A percentile compares a stretch with the other conserved stretches of the same genome.
These are phyloP conservation scores for Platichthys flesus DNA, from an alignment of 2,113 vertebrate species.

Conservation along the genomic window DNA sequence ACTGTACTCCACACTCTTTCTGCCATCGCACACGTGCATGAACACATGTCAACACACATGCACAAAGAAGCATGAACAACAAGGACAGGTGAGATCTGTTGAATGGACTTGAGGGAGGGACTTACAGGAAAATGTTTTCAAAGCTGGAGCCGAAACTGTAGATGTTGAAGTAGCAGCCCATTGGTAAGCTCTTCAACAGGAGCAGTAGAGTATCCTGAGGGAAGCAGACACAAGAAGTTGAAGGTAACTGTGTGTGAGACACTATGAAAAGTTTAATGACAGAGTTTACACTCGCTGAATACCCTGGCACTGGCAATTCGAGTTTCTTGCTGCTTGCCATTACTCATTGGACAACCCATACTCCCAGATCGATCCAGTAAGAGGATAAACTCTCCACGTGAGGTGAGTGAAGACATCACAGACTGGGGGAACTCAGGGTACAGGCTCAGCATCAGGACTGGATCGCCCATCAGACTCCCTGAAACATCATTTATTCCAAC, in stretches of 20 bases:
- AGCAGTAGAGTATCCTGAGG: conserved; percentile 85
- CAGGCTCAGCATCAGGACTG: conserved; percentile 85
- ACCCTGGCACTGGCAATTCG: conserved; percentile 86
- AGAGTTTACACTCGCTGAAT: neutral
- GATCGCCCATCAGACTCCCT: conserved; percentile 85
- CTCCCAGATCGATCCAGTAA: conserved; percentile 86
- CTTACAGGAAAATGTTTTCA: conserved; percentile 82
- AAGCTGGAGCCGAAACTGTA: conserved; percentile 83
- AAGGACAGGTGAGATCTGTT: neutral
- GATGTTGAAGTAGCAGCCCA: conserved; percentile 66
- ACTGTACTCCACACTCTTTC: conserved; percentile 85
- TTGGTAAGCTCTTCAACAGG: conserved; percentile 87
- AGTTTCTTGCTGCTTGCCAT: neutral
- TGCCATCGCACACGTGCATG: conserved; percentile 48
- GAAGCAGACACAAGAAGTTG: neutral
- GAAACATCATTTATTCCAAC: conserved; percentile 2
- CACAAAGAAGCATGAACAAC: neutral
- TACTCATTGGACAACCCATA: conserved; percentile 70
- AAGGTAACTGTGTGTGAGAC: neutral
- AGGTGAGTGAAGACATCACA: conserved; percentile 58
- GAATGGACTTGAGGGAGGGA: neutral
- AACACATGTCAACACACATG: neutral
- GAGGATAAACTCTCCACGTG: conserved; percentile 86
- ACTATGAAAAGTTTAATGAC: neutral
- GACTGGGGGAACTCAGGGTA: conserved; percentile 83